phyloP scores from a whole-genome alignment of 2,113 vertebrate genomes.

The Pycnonotus jocosus region DNA sequence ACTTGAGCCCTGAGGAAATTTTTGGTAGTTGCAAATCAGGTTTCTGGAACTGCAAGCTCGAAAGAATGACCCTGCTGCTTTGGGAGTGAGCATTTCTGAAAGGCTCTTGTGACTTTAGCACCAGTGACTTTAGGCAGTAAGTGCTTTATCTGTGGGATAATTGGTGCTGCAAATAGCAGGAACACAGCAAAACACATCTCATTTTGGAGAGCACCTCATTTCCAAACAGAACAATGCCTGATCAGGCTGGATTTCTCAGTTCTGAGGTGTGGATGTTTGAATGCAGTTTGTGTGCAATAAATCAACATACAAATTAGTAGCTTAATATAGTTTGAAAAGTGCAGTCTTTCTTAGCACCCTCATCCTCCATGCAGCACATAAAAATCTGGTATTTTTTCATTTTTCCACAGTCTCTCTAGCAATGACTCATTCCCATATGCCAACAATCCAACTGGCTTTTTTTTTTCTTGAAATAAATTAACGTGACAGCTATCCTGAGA shows the following conservation, averaged over 20 bases:
- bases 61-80: neutral
- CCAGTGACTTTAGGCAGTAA: neutral
- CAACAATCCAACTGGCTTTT: constrained; percentile 11
- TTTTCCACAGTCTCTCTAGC: neutral
- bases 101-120: neutral
- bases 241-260: neutral
- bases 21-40: neutral
- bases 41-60: neutral
- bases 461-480: constrained; percentile 36
- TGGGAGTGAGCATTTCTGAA: neutral
- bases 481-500: constrained; percentile 14
- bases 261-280: neutral
- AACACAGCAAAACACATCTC: neutral
- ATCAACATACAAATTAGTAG: neutral
- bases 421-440: constrained; percentile 52
- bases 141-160: neutral
- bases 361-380: neutral
- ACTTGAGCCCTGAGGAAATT: neutral
- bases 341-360: neutral
- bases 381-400: neutral
- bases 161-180: neutral
- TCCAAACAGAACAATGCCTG: neutral
- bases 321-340: neutral
- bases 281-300: neutral
- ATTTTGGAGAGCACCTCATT: neutral